Conservation (phyloP, 2,888 invertebrate species). For the Eristalis intricaria region DNA sequence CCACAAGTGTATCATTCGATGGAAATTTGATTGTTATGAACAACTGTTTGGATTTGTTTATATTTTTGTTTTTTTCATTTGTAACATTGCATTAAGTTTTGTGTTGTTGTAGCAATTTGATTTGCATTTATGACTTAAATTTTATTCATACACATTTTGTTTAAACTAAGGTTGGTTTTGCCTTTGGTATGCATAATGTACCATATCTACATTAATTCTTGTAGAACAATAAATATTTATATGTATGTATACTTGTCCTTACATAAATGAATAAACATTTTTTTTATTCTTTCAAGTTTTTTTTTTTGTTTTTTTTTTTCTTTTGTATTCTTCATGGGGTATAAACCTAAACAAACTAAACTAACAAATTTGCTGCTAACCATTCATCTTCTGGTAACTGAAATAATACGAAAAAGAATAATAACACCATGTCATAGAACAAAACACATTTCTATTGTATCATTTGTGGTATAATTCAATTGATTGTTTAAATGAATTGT, state of each 20-base stretch:
- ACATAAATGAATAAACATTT: constrained; percentile 31
- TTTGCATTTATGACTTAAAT: constrained; percentile 20
- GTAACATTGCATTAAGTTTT: constrained; percentile 45
- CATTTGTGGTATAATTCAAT: constrained; percentile 20
- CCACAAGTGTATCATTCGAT: constrained; percentile 69
- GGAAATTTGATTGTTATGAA: constrained; percentile 70
- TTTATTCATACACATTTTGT: constrained; percentile 37
- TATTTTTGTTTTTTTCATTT: constrained; percentile 58
- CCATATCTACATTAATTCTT: constrained; percentile 45
- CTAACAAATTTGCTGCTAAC: constrained; percentile 93
- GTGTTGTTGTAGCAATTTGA: constrained; percentile 41
- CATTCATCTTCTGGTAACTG: constrained; percentile 95
- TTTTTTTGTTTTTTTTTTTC: constrained; percentile 33
- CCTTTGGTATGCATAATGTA: constrained; percentile 46
- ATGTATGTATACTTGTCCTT: constrained; percentile 31
- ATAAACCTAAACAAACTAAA: constrained; percentile 82
- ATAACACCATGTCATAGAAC: constrained; percentile 66
- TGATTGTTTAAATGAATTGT: constrained; percentile 11
- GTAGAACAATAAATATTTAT: constrained; percentile 45
- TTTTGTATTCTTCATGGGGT: constrained; percentile 40
- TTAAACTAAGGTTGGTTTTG: constrained; percentile 59
- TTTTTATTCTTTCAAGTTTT: constrained; percentile 27
- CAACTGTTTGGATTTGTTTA: constrained; percentile 54
- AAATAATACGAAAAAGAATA: constrained; percentile 78
- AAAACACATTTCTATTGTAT: constrained; percentile 42